phyloP scores from a whole-genome alignment of 2,888 invertebrate genomes.

The Lasioglossum marginatum region DNA sequence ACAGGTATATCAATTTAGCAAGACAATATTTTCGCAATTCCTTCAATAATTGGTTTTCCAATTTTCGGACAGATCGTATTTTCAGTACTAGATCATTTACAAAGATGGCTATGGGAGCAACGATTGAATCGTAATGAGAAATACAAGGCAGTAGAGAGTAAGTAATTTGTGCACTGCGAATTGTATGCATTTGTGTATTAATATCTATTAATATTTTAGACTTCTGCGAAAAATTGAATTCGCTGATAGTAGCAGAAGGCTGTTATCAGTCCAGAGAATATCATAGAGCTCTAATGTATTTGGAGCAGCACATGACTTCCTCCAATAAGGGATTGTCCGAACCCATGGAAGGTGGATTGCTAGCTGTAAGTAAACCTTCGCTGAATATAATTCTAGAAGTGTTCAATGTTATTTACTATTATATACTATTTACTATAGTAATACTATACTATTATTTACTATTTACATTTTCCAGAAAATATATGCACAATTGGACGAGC shows the following conservation, averaged over 20 bases:
- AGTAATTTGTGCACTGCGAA: not conserved
- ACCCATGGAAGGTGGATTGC: constrained; percentile 77
- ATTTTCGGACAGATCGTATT: constrained; percentile 85
- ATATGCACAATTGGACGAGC: constrained; percentile 94
- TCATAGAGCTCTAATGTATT: constrained; percentile 90
- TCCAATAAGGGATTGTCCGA: constrained; percentile 80
- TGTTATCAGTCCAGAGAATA: constrained; percentile 91
- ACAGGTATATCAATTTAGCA: constrained; percentile 70
- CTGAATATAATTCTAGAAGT: not conserved
- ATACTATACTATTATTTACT: no score
- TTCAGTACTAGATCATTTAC: constrained; percentile 90
- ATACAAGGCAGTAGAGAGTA: constrained; percentile 74
- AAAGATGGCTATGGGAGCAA: constrained; percentile 88
- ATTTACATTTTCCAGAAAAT: constrained; percentile 91
- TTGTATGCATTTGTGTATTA: not conserved
- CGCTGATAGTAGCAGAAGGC: constrained; percentile 89
- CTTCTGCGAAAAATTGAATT: constrained; percentile 86
- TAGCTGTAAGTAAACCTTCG: constrained; percentile 76
- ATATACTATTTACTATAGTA: no score
- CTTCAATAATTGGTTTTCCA: constrained; percentile 37
- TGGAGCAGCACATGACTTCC: constrained; percentile 89
- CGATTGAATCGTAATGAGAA: constrained; percentile 71
- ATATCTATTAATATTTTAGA: constrained; percentile 74
- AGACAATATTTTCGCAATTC: not conserved
- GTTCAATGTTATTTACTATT: constrained; percentile 9